phyloP scores from a whole-genome alignment of 2,888 invertebrate genomes.

The Empis stercorea region DNA sequence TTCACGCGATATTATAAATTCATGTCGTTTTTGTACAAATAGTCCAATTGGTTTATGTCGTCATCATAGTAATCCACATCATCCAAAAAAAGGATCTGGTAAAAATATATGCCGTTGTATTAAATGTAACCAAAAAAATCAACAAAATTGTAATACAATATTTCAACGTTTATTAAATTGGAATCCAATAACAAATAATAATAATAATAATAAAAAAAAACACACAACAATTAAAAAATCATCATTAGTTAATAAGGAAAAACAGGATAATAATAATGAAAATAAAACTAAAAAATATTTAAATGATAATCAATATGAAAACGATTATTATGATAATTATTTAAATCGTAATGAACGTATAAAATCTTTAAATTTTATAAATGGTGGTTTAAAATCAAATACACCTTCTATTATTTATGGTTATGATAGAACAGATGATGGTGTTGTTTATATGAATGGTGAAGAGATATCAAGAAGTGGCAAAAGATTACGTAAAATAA shows the following conservation, averaged over 20 bases:
- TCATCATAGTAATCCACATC: conserved; percentile 20
- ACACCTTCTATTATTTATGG: not conserved
- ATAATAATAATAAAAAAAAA: conserved; percentile 2
- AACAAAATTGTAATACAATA: conserved; percentile 1
- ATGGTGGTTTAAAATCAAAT: not conserved
- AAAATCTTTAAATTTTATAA: not conserved
- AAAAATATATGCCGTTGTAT: conserved; percentile 3
- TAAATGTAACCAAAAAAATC: conserved; percentile 4
- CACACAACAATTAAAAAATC: conserved; percentile 12
- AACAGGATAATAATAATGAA: not conserved
- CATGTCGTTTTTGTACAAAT: conserved; percentile 31
- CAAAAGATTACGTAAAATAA: not conserved
- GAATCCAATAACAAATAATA: not conserved
- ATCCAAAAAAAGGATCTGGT: conserved; percentile 8
- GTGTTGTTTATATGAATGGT: conserved; percentile 1
- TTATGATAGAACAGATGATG: conserved; percentile 1
- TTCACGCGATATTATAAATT: conserved; percentile 3
- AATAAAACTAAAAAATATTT: not conserved
- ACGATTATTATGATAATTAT: not conserved
- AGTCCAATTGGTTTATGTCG: conserved; percentile 32
- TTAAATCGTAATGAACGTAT: not conserved
- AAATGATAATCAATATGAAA: not conserved
- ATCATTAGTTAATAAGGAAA: conserved; percentile 4
- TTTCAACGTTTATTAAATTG: not conserved
- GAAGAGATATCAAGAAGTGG: conserved; percentile 1